Evolutionary conservation across 2,888 invertebrate species (phyloP).

Genomic region (Himalopsyche tibetana): DNA sequence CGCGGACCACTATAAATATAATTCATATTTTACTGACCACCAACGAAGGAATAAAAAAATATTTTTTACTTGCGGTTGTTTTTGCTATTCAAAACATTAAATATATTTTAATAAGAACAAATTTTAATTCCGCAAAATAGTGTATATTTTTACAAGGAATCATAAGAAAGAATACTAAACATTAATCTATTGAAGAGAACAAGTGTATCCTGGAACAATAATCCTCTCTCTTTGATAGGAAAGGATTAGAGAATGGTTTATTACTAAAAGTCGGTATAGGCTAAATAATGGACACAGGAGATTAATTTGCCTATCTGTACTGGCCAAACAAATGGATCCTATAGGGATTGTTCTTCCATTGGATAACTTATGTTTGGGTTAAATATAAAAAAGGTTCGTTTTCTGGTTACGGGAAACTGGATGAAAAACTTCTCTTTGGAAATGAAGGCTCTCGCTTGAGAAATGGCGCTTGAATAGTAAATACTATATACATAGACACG

Average conservation of each 20-base stretch:
- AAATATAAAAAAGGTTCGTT: constrained; percentile 32
- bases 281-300: constrained; percentile 59
- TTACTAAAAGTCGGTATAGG: constrained; percentile 55
- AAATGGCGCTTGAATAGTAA: constrained; percentile 20
- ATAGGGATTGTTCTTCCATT: constrained; percentile 50
- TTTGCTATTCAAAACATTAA: no score
- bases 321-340: constrained; percentile 58
- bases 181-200: constrained; percentile 6
- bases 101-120: neutral
- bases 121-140: constrained; percentile 2
- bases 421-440: constrained; percentile 5
- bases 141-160: neutral
- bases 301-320: constrained; percentile 61
- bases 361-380: constrained; percentile 43
- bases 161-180: neutral
- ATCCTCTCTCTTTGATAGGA: constrained; percentile 56
- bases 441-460: constrained; percentile 25
- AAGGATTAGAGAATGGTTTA: constrained; percentile 56
- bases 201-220: constrained; percentile 27
- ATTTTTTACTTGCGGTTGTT: no score
- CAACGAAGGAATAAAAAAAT: no score
- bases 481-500: neutral
- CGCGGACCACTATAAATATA: no score
- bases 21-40: no score
- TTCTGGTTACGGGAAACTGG: constrained; percentile 27